Base-by-base conservation (phyloP, 2,888 invertebrate species). In the Odiellus spinosus region DNA sequence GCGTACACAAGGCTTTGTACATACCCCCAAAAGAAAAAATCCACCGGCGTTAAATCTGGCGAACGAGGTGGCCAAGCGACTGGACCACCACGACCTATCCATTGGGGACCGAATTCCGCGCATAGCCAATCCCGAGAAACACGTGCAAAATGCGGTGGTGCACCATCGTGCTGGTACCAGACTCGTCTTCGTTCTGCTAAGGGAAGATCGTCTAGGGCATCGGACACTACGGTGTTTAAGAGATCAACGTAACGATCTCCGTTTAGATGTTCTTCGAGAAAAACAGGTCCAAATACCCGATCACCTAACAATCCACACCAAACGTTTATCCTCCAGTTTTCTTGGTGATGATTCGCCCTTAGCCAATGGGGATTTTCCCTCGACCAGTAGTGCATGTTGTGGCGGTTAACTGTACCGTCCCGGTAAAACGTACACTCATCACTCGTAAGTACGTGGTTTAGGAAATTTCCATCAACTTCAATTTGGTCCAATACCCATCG, bases 351-450 rank as follows among this genome's bases (percentile, higher is more conserved):
- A 17, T 4, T 20, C 36, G 43, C 3, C 32, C 38, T 21, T 39
- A 47, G 19, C 44, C 38, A 45, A 20, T 35, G 33, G 15, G 47
- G 44, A 4, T 45, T 45, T 35, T 36, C 36, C 15, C 17, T 35
- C 21, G 44, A 34, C 47, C 38, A 47, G 32, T 47, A 47, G 42
- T 47, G 44, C 39, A 45, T 18, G 35, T 45, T 47, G 38, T 47
- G 47, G n/a, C 38, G 21, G 18, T 47, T 46, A 18, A 45, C 47
- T 32, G 21, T 39, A 38, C 47, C 44, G 38, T 47, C 33, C 11
- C 39, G 2, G 19, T 35, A 38, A 34, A 45, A 46, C 15, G 40
- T 18, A 14, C 19, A 3, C 19, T 40, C 5, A 3, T 17, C 20
- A 40, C 18, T 3, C 15, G 19, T n/a, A 18, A 40, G 19, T 40